phyloP scores from a whole-genome alignment of 2,797 vertebrate species.

The Enoplosus armatus region DNA sequence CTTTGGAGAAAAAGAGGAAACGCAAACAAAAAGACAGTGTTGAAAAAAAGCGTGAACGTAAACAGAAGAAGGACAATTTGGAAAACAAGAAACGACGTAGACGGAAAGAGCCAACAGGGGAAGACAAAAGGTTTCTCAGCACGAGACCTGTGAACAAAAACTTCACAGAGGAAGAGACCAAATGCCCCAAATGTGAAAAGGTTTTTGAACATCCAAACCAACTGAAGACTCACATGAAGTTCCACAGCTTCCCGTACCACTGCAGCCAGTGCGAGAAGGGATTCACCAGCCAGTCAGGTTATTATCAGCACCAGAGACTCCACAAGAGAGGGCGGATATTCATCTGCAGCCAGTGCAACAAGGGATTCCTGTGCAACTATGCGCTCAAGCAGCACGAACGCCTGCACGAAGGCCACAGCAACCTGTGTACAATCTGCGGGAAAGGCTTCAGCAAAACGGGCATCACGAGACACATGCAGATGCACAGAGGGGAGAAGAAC shows the following conservation, averaged over 20 bases:
- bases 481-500: slow-evolving; percentile 78
- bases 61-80: slow-evolving; percentile 51
- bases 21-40: slow-evolving; percentile 6
- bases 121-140: slow-evolving; percentile 74
- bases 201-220: slow-evolving; percentile 75
- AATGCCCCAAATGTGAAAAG: slow-evolving; percentile 68
- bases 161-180: slow-evolving; percentile 65
- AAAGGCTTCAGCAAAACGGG: slow-evolving; percentile 74
- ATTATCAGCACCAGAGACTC: slow-evolving; percentile 75
- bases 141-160: slow-evolving; percentile 47
- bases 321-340: slow-evolving; percentile 73
- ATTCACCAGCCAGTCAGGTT: slow-evolving; percentile 72
- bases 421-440: slow-evolving; percentile 70
- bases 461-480: slow-evolving; percentile 73
- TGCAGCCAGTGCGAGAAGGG: slow-evolving; percentile 78
- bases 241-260: slow-evolving; percentile 67
- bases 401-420: slow-evolving; percentile 64
- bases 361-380: slow-evolving; percentile 71
- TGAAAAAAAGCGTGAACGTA: slow-evolving; percentile 34
- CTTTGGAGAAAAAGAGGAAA: slow-evolving; percentile 4
- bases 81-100: slow-evolving; percentile 44
- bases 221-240: slow-evolving; percentile 68
- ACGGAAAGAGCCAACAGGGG: slow-evolving; percentile 35
- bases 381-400: slow-evolving; percentile 74
- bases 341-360: slow-evolving; percentile 69